A percentile compares a stretch with the other conserved stretches of the same genome.
Evolutionary conservation across 2,113 vertebrate genomes (phyloP).

Genomic region (Psammodynastes pulverulentus): DNA sequence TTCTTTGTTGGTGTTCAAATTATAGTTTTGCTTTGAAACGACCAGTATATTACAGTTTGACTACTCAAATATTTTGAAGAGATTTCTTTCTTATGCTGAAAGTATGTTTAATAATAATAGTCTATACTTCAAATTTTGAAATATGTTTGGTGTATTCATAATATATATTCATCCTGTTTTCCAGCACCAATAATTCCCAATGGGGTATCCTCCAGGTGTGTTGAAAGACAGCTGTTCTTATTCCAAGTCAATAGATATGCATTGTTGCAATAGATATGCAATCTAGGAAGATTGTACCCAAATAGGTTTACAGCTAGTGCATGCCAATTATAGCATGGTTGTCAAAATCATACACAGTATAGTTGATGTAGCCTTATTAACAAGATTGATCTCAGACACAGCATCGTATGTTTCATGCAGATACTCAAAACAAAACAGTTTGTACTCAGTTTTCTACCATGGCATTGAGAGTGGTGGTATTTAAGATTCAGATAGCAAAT

Average conservation of each 20-base stretch:
- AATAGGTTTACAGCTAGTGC: background rate
- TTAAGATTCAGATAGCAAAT: background rate
- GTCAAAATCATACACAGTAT: background rate
- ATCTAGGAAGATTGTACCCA: background rate
- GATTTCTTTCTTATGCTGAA: background rate
- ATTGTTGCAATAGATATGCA: too few species aligned
- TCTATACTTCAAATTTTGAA: background rate
- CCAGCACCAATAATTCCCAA: background rate
- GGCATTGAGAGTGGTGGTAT: background rate
- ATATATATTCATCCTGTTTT: background rate
- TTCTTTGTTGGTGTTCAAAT: background rate
- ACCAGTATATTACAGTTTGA: background rate
- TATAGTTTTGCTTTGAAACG: background rate
- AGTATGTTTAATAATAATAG: background rate
- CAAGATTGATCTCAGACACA: background rate
- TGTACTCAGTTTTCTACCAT: background rate
- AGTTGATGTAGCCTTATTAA: background rate
- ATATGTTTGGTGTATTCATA: background rate
- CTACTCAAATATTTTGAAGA: background rate
- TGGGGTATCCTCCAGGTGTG: background rate
- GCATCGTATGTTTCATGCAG: background rate
- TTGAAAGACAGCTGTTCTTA: background rate
- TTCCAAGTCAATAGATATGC: background rate
- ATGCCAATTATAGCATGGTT: background rate
- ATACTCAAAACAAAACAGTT: background rate